Evolutionary conservation across 1,140 invertebrate genomes (phyloP).

Genomic region (Venturia canescens): DNA sequence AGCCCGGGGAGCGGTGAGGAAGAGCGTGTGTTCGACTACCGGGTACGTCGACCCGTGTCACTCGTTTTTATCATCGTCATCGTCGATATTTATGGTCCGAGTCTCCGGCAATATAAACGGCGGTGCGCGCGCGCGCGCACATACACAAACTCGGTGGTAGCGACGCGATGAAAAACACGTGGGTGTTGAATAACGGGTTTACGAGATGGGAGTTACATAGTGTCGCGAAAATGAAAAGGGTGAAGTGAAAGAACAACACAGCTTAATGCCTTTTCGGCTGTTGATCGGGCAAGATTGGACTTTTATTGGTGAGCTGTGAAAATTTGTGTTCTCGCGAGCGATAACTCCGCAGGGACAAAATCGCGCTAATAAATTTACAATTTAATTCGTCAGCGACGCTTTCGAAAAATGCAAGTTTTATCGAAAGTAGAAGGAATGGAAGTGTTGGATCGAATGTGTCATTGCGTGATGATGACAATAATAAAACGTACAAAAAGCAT

Average conservation of each 20-base stretch:
- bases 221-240: constrained; percentile 20
- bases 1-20: background rate
- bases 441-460: no score
- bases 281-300: background rate
- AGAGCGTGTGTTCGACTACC: constrained; percentile 8
- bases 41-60: constrained; percentile 61
- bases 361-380: no score
- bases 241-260: constrained; percentile 5
- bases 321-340: background rate
- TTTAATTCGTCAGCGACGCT: no score
- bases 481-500: background rate
- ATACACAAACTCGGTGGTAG: background rate
- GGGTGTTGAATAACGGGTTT: constrained; percentile 28
- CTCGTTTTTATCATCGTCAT: constrained; percentile 65
- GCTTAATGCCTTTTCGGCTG: background rate
- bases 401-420: no score
- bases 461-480: no score
- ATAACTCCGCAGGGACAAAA: background rate
- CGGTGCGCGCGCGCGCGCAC: background rate
- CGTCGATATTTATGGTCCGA: constrained; percentile 59
- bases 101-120: background rate
- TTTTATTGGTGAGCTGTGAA: background rate
- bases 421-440: no score
- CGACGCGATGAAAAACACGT: constrained; percentile 8
- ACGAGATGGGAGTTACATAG: constrained; percentile 50